Evolutionary conservation across 53 echinoderm and acorn worm genomes (phyloP), one percentile per base, ranked within the genome.

Genomic region (Henricia sp.): DNA sequence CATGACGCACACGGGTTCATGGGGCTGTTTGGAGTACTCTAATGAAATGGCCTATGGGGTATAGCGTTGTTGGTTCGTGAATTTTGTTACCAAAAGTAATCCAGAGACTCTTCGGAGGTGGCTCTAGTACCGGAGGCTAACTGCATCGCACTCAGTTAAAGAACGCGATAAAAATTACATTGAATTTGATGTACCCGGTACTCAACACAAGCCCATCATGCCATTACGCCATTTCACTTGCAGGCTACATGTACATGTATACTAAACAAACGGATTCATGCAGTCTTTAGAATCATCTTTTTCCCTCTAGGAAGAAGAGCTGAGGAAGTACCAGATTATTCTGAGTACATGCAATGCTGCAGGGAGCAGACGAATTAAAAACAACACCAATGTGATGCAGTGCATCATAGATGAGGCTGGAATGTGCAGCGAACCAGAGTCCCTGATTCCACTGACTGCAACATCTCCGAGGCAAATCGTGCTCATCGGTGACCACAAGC

Each of bases 331-430:
- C 52, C 59, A 95, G 40, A 51, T 95, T 29, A 83, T 95, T 24
- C 82, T 93, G 37, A 84, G 84, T 19, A 95, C 96, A 0, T 95
- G 96, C 41, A 88, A 58, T 59, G 59, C 73, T 4, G 84, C 93
- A 26, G 93, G 93, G 20, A 68, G 71, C 27, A 4, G 1, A 10
- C 38, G 82, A 14, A 64, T 92, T 33, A 63, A 26, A 21, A 53
- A 43, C 0, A 43, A 25, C 33, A 35, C 48, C 40, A 83, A 88
- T 20, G 73, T 82, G 17, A 20, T 54, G 1, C 86, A 92, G 50
- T 89, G 89, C 65, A 89, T 92, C 59, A 78, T 92, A 26, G 92
- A 92, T 42, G 92, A 92, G 63, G 88, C 85, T 16, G 92, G 89
- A 1, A 92, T 92, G 92, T 89, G 92, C 37, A 82, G 28, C 27